These are phyloP conservation scores for Bucorvus abyssinicus DNA, from an alignment of 2,797 vertebrate genomes.

Conservation along the genomic window DNA sequence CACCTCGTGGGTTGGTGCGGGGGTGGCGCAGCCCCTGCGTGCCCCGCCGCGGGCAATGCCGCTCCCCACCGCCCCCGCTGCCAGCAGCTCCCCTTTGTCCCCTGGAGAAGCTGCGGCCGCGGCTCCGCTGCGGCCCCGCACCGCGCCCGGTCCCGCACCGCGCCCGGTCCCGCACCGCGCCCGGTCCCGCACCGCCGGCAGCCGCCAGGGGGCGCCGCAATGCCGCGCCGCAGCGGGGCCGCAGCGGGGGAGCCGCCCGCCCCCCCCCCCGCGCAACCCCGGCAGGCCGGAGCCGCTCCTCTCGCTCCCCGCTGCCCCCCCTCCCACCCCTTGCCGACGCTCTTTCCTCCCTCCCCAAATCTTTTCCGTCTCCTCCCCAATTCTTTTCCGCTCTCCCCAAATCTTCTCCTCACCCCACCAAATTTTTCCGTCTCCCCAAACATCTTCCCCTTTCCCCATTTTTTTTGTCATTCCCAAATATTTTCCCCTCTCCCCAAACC, in stretches of 20 bases:
- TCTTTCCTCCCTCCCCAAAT: neutral
- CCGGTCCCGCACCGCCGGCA: neutral
- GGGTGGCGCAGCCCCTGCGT: neutral
- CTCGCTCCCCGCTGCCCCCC: too few species aligned
- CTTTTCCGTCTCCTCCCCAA: neutral
- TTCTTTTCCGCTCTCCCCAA: neutral
- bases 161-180: too few species aligned
- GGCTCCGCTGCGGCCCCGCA: too few species aligned
- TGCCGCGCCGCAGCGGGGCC: conserved; percentile 29
- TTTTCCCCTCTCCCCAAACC: neutral
- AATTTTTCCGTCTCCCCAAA: neutral
- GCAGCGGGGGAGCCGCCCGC: conserved; percentile 45
- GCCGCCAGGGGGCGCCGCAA: conserved; percentile 57
- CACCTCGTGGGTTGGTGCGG: neutral
- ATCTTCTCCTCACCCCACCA: neutral
- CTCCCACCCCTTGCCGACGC: neutral
- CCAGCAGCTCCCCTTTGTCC: neutral
- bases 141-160: neutral
- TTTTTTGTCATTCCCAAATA: neutral
- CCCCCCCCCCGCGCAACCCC: neutral
- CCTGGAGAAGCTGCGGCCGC: neutral
- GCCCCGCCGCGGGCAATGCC: neutral
- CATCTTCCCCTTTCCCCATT: neutral
- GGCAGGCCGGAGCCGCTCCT: too few species aligned
- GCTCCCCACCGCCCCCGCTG: neutral